Evolutionary conservation across 1,140 invertebrate genomes (phyloP).

Genomic region (Thaumatotibia leucotreta): DNA sequence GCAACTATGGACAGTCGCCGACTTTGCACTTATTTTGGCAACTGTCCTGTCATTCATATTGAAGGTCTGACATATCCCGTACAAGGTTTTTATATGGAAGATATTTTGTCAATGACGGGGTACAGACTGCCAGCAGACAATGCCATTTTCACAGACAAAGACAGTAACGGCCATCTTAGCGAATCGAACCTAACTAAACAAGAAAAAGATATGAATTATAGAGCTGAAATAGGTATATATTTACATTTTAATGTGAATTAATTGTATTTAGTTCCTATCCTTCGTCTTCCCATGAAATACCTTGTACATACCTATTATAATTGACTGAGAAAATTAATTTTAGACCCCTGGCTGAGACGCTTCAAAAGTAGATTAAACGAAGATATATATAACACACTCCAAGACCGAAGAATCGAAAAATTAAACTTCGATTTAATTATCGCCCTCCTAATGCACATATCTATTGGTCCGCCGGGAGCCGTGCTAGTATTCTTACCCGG

Average conservation of each 20-base stretch:
- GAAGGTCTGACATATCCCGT: slow-evolving; percentile 94
- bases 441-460: slow-evolving; percentile 83
- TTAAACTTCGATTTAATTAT: slow-evolving; percentile 84
- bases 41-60: slow-evolving; percentile 89
- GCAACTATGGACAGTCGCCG: slow-evolving; percentile 90
- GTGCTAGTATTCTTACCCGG: slow-evolving; percentile 94
- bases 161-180: slow-evolving; percentile 10
- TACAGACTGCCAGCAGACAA: slow-evolving; percentile 46
- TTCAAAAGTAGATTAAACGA: slow-evolving; percentile 75
- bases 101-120: slow-evolving; percentile 83
- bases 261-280: no score
- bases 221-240: slow-evolving; percentile 48
- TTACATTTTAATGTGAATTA: slow-evolving; percentile 6
- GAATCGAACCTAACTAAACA: slow-evolving; percentile 60
- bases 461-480: slow-evolving; percentile 80
- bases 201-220: slow-evolving; percentile 48
- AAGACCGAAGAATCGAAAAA: slow-evolving; percentile 80
- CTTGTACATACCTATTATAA: no score
- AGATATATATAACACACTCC: slow-evolving; percentile 77
- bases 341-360: slow-evolving; percentile 62
- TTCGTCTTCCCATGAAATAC: no score
- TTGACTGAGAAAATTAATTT: no score
- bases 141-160: slow-evolving; percentile 20
- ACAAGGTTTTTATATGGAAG: slow-evolving; percentile 89
- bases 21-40: slow-evolving; percentile 83